Evolutionary conservation across 2,113 vertebrate genomes (phyloP).

Genomic region (Pomatorhinus ruficollis): DNA sequence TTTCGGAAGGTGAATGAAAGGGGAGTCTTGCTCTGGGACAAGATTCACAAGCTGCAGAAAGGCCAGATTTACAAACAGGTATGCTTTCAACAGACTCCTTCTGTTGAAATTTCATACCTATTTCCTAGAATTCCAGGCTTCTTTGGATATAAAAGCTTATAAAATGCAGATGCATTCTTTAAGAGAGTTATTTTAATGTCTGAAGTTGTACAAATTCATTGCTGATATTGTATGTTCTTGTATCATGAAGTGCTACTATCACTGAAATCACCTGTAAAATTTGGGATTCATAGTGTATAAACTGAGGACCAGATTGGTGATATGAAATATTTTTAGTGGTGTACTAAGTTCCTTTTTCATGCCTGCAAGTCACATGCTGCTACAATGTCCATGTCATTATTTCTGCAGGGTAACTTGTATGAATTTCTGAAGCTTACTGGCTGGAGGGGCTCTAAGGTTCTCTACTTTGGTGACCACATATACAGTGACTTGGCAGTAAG

Average conservation of each 20-base stretch:
- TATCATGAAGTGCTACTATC: not conserved
- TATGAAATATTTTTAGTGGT: not conserved
- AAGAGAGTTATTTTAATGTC: not conserved
- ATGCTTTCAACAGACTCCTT: not conserved
- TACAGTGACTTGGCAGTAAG: constrained; percentile 99
- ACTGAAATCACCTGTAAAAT: not conserved
- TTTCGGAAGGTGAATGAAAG: constrained; percentile 94
- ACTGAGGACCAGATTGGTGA: not conserved
- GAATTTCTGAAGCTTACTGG: constrained; percentile 98
- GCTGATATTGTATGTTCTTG: not conserved
- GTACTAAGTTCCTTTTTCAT: not conserved
- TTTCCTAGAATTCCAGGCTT: not conserved
- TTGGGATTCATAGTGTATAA: not conserved
- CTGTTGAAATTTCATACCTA: not conserved
- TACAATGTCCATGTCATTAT: not conserved
- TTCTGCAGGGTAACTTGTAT: constrained; percentile 90
- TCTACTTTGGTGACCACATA: constrained; percentile 99
- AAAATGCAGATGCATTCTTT: not conserved
- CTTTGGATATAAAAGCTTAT: not conserved
- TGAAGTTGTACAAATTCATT: not conserved
- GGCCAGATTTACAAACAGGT: constrained; percentile 99
- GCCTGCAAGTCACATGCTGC: not conserved
- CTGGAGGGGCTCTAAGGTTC: constrained; percentile 95
- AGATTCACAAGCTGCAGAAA: constrained; percentile 93
- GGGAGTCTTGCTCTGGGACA: constrained; percentile 93